Conservation (phyloP, 2,888 invertebrate species). For the Polydesmus complanatus region DNA sequence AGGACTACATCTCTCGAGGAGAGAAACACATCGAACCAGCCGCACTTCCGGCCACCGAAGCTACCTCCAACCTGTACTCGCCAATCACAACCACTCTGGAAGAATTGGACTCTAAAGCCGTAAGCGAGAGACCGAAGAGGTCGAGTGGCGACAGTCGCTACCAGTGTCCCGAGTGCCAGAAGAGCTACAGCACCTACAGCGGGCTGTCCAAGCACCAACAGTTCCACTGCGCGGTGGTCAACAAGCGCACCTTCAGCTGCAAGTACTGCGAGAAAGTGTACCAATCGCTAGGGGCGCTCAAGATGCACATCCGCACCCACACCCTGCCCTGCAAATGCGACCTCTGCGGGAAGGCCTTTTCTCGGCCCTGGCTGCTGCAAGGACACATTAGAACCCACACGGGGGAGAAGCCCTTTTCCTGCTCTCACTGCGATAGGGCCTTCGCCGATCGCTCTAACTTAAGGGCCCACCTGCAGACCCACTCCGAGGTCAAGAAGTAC, state of each 20-base stretch:
- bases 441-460: conserved; percentile 95
- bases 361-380: conserved; percentile 90
- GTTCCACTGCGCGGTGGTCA: conserved; percentile 79
- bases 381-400: conserved; percentile 96
- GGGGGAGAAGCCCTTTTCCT: conserved; percentile 93
- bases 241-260: conserved; percentile 81
- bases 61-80: conserved; percentile 32
- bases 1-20: conserved; percentile 18
- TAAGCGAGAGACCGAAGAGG: not conserved
- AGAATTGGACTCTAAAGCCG: too few relatives aligned
- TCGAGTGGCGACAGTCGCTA: conserved; percentile 41
- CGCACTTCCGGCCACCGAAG: conserved; percentile 22
- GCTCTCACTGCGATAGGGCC: conserved; percentile 84
- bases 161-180: conserved; percentile 83
- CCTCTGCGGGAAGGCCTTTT: conserved; percentile 92
- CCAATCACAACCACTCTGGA: too few relatives aligned
- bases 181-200: conserved; percentile 89
- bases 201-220: conserved; percentile 90
- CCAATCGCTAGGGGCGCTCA: conserved; percentile 83
- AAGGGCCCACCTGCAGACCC: conserved; percentile 90
- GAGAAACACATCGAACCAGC: not conserved
- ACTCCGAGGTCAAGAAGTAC: conserved; percentile 95
- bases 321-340: conserved; percentile 94
- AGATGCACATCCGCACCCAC: conserved; percentile 98
- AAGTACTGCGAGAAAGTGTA: conserved; percentile 94